Evolutionary conservation across 1,140 invertebrate species (phyloP), one percentile per base, ranked within the genome.

Genomic region (Metopolophium dirhodum): DNA sequence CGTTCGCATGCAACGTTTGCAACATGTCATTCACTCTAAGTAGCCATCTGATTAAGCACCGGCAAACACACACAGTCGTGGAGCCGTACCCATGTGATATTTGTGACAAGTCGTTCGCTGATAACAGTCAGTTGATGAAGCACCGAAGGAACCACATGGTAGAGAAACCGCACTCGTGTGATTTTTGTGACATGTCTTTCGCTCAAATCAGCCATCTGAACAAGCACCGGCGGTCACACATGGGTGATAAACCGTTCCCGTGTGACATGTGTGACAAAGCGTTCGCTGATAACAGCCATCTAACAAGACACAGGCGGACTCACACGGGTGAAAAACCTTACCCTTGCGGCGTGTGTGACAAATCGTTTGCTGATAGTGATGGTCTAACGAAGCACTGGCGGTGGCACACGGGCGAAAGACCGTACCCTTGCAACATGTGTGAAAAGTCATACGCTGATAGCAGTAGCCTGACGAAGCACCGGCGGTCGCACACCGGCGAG

Each of bases 101-200:
- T n/a, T 68, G 61, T 18, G 61, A 68, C 11, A n/a, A 68, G 14
- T 68, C 61, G 30, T 68, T 88, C 2, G 45, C 45, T 26, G 88
- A 88, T 35, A 61, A 93, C 41, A 90, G 82, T n/a, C 88, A 90
- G 57, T 51, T 93, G 30, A 93, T 82, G 61, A 77, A 57, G 26
- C 93, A 93, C 30, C 96, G 97, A 90, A 94, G 97, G 82, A 96
- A 97, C 1, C 97, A 98, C 94, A 97, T 97, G 4, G 97, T 97
- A 2, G 97, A 97, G 94, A 95, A 97, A 8, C 97, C 97, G 6
- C 97, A 97, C 95, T 96, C 96, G 94, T 98, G 98, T 95, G 96
- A 96, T 94, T 96, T 97, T 94, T 98, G 98, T 95, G 96, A 96
- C 35, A 96, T 97, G 95, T 96, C 97, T 7, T 98, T 98, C 23